Evolutionary conservation across 2,797 vertebrate species (phyloP).

Genomic region (Pogoniulus pusillus): DNA sequence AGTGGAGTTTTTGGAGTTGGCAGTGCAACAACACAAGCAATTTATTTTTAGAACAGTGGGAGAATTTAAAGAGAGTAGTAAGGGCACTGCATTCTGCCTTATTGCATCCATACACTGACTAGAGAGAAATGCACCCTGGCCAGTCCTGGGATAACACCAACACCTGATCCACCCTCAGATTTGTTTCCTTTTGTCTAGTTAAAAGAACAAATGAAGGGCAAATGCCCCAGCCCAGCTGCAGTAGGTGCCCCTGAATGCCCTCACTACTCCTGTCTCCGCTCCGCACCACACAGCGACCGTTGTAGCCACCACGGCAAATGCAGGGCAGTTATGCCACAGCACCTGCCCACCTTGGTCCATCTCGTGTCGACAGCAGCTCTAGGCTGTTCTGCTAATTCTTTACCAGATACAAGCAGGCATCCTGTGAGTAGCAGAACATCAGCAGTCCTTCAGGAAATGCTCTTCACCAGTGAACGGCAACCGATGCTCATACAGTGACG

Average conservation of each 20-base stretch:
- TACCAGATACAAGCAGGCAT: too few species aligned
- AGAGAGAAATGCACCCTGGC: neutral
- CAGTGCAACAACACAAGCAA: neutral
- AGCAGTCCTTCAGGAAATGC: fast-evolving
- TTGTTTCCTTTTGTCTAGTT: neutral
- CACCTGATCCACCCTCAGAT: neutral
- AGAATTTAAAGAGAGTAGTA: neutral
- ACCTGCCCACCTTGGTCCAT: neutral
- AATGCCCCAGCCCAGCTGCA: neutral
- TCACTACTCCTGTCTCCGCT: neutral
- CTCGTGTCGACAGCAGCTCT: too few species aligned
- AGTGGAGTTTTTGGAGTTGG: neutral
- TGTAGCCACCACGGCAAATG: neutral
- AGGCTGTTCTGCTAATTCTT: too few species aligned
- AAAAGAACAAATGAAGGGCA: neutral
- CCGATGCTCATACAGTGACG: neutral
- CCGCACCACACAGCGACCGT: neutral
- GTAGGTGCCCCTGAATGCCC: neutral
- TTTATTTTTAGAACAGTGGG: neutral
- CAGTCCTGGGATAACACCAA: neutral
- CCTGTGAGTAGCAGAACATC: too few species aligned
- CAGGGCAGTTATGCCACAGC: neutral
- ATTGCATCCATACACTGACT: neutral
- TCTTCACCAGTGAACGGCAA: neutral
- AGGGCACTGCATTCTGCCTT: neutral